Conservation (phyloP, 2,797 vertebrate genomes). For the Aulostomus chinensis region DNA sequence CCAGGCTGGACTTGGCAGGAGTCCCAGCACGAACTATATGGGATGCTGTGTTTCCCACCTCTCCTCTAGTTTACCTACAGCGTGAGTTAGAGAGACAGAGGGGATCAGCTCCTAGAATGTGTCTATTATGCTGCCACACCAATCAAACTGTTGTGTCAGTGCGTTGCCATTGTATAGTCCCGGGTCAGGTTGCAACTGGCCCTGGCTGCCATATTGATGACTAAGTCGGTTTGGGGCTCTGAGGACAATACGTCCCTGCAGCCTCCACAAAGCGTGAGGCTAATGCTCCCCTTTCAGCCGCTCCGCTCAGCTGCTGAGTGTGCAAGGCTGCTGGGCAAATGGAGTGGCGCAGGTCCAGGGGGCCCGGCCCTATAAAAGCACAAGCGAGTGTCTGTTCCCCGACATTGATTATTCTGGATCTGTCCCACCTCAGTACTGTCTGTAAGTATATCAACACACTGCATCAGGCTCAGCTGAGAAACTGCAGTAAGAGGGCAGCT, state of each 20-base stretch:
- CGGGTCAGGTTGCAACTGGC: conserved; percentile 58
- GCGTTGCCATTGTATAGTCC: conserved; percentile 71
- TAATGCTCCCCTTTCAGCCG: conserved; percentile 80
- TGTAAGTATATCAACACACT: conserved; percentile 83
- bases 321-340: conserved; percentile 79
- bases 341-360: conserved; percentile 65
- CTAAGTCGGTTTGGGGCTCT: conserved; percentile 76
- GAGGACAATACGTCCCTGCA: conserved; percentile 73
- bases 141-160: conserved; percentile 83
- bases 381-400: conserved; percentile 59
- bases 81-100: conserved; percentile 12
- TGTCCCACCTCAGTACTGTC: conserved; percentile 84
- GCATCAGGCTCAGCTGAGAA: conserved; percentile 42
- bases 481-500: conserved; percentile 13
- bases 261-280: conserved; percentile 76
- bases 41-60: conserved; percentile 24
- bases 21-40: conserved; percentile 1
- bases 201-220: conserved; percentile 78
- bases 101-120: conserved; percentile 79
- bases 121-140: conserved; percentile 75
- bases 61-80: conserved; percentile 1
- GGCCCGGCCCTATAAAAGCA: conserved; percentile 85
- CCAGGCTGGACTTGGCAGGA: conserved; percentile 1
- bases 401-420: conserved; percentile 84
- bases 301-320: conserved; percentile 84